Evolutionary conservation across 2,888 invertebrate genomes (phyloP), one percentile per base, ranked within the genome.

Genomic region (Hydrotaea diabolus): DNA sequence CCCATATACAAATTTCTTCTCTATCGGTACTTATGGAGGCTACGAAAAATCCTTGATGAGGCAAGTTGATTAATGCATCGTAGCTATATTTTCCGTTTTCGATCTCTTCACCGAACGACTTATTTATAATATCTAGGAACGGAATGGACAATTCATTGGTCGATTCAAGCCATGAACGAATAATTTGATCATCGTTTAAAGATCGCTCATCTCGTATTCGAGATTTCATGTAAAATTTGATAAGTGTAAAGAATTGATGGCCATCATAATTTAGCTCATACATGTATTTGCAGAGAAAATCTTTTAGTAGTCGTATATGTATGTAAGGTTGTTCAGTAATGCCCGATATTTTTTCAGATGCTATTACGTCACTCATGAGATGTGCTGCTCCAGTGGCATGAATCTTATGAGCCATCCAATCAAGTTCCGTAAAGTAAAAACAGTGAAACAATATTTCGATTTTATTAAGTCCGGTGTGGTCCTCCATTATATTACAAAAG

Each of bases 1-100:
- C 95, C 96, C 97, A 97, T 9, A 97, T 96, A 88, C 95, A 95
- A 55, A 97, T 95, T 91, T 96, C 96, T 87, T 96, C 96, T 11
- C 95, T 92, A 76, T 95, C 94, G 0, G 96, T 96, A 2, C 95
- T 95, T 26, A 97, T 93, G 0, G 96, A 96, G 13, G 96, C 95
- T 39, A 96, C 94, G 91, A 95, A 96, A 89, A 95, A 94, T 62
- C 95, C 95, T 73, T 95, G 94, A 62, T 90, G 92, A 87, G 92
- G 89, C 26, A 92, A 88, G 87, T 92, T 92, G 46, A 91, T 89
- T 11, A 93, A 87, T 17, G 89, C 89, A 88, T 92, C 92, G 80
- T 93, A 91, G 92, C 94, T 89, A 92, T 79, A 26, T 13, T 73
- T 78, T 15, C 57, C 75, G 21, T 31, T 77, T 59, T 79, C 79